Conservation (phyloP, 2,113 vertebrate genomes). For the Cyrtonyx montezumae region DNA sequence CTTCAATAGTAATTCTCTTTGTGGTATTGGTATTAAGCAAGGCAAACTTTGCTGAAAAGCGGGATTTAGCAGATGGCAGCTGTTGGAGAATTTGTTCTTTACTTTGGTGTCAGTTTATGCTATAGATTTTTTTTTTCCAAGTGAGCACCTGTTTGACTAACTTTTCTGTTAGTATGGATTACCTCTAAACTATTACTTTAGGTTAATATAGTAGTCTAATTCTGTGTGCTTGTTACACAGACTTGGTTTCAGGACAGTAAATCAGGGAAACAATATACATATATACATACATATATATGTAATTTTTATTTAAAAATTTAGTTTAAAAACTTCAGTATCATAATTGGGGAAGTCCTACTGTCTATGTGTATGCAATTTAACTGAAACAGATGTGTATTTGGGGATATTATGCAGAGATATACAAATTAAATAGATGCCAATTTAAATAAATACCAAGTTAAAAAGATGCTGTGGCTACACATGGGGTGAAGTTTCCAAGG, state of each 20-base stretch:
- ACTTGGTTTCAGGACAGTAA: background rate
- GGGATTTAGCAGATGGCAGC: background rate
- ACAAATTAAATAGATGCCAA: background rate
- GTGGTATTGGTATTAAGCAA: background rate
- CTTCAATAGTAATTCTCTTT: background rate
- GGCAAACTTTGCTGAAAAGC: background rate
- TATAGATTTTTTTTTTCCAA: background rate
- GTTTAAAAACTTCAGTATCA: background rate
- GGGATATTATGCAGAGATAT: background rate
- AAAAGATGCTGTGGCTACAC: background rate
- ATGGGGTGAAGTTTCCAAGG: background rate
- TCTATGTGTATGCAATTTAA: background rate
- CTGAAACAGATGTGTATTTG: background rate
- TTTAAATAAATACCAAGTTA: rapidly evolving
- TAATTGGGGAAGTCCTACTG: background rate
- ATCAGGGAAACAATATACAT: no score
- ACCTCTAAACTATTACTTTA: rapidly evolving
- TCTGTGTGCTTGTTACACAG: background rate
- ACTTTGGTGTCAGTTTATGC: background rate
- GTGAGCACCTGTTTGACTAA: background rate
- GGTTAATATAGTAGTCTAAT: background rate
- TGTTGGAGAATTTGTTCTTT: background rate
- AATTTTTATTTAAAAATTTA: background rate
- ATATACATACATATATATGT: no score
- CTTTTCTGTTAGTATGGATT: background rate